phyloP scores from a whole-genome alignment of 1,140 invertebrate genomes.

The Heliconius hewitsoni region DNA sequence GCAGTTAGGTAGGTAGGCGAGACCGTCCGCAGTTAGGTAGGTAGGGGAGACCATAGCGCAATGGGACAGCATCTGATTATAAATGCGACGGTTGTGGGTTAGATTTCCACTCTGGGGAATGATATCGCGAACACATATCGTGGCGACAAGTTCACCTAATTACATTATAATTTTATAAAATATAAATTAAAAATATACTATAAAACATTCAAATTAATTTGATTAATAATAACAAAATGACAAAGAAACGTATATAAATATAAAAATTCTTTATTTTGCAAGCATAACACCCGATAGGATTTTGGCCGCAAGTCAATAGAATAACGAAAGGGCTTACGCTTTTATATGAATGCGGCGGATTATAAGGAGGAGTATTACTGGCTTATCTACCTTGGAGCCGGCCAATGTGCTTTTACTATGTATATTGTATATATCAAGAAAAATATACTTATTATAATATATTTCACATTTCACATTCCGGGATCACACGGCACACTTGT shows the following conservation, averaged over 20 bases:
- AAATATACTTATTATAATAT: not conserved
- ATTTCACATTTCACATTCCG: no score
- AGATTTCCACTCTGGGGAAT: not conserved
- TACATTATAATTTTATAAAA: no score
- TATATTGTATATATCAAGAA: not conserved
- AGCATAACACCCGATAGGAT: not conserved
- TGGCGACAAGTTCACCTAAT: no score
- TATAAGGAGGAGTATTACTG: not conserved
- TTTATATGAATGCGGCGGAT: not conserved
- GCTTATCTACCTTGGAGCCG: not conserved
- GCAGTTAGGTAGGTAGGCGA: no score
- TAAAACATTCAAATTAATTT: no score
- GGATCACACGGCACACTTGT: no score
- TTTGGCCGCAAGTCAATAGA: constrained; percentile 2
- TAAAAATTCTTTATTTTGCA: not conserved
- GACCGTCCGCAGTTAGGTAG: no score
- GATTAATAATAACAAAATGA: no score
- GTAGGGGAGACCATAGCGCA: no score
- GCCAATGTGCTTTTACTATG: not conserved
- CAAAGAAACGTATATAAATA: no score
- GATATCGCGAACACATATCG: not conserved
- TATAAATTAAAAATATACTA: no score
- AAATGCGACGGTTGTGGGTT: not conserved
- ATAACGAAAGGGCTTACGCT: constrained; percentile 8
- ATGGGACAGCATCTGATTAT: not conserved